Evolutionary conservation across 2,888 invertebrate genomes (phyloP), one percentile per base, ranked within the genome.

Genomic region (Idaea biselata): DNA sequence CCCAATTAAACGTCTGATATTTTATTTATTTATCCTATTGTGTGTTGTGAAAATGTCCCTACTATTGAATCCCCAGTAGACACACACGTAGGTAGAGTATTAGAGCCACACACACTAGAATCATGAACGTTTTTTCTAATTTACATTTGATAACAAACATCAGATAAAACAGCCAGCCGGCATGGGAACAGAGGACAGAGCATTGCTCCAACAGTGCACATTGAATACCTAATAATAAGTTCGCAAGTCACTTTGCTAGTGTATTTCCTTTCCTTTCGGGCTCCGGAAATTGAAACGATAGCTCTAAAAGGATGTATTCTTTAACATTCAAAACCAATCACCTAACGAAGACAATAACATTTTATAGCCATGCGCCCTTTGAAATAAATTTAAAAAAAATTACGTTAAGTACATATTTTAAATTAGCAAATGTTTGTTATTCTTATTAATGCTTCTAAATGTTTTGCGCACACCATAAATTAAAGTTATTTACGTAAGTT

Each of bases 201-300:
- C 81, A 81, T 82, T 81, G 74, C 67, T 69, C 69, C 86, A 87
- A 84, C 88, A 44, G 8, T 69, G 65, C 67, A 62, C 44, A 44
- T 44, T 44, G 90, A 89, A 91, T 90, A 67, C 74, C 80, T 83
- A 87, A 82, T 25, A 25, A 25, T 5, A 25, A 25, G 25, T 25
- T 25, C 25, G 25, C 25, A 25, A 25, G 25, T 1, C 1, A 25
- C 25, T 83, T 81, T 63, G 77, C 77, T 73, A 82, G 83, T 86
- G 84, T 84, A 88, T 89, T 90, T 90, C 89, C 86, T 83, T 87
- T 84, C 89, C 90, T 86, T 90, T 87, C 77, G 79, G 81, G 81
- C 82, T 86, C 77, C 91, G 91, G 91, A 91, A 91, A 8, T 88
- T 72, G 75, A 74, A 71, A 70, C 76, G 73, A 70, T 73, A 62